Evolutionary conservation across 2,797 vertebrate genomes (phyloP).

Genomic region (Hyperoplus lanceolatus): DNA sequence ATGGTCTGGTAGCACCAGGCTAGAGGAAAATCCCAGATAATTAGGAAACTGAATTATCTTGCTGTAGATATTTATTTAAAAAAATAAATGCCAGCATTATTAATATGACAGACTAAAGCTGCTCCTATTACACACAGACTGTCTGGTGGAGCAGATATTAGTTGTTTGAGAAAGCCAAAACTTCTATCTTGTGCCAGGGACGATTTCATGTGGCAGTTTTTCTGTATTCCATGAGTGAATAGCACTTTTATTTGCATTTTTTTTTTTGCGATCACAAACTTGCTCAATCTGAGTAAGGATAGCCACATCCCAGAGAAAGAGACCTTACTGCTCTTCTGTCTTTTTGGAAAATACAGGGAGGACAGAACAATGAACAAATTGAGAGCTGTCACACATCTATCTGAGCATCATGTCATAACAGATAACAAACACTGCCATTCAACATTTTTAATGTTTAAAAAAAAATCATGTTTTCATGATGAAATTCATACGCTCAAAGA

Average conservation of each 20-base stretch:
- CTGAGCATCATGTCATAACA: conserved; percentile 26
- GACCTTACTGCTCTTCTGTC: conserved; percentile 12
- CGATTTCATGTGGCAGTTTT: conserved; percentile 33
- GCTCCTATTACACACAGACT: conserved; percentile 41
- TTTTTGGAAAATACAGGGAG: conserved; percentile 23
- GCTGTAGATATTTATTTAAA: conserved; percentile 27
- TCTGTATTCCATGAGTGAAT: conserved; percentile 16
- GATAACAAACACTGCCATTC: conserved; percentile 10
- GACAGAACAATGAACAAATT: conserved; percentile 14
- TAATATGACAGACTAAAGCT: conserved; percentile 57
- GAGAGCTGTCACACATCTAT: conserved; percentile 24
- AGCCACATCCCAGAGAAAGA: conserved; percentile 15
- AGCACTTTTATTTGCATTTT: conserved; percentile 3
- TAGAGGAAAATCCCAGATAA: conserved; percentile 66
- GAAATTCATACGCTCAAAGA: background rate
- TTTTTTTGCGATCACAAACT: conserved; percentile 21
- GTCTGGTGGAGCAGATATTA: conserved; percentile 48
- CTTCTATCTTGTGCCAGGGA: conserved; percentile 6
- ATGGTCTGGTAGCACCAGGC: too few species aligned
- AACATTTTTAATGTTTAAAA: conserved; percentile 7
- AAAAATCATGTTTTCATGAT: conserved; percentile 19
- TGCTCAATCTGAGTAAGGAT: conserved; percentile 39
- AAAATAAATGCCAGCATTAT: conserved; percentile 52
- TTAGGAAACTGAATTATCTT: conserved; percentile 64
- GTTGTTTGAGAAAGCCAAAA: conserved; percentile 38